phyloP scores from a whole-genome alignment of 1,140 invertebrate genomes.

The Drosophila gunungcola region DNA sequence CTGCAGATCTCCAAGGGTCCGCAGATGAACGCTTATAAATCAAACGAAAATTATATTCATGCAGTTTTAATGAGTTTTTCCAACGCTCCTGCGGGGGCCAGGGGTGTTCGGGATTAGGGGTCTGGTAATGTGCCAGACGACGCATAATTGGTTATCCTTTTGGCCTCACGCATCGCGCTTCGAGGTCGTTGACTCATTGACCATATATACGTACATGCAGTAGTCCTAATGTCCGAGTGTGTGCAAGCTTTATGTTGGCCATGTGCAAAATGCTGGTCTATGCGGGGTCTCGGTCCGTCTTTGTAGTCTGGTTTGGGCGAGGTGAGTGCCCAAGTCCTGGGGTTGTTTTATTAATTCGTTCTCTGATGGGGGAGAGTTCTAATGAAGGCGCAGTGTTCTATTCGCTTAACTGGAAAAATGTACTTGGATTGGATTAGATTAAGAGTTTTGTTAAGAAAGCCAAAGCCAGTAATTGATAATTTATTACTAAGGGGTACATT shows the following conservation, averaged over 20 bases:
- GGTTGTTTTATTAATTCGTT: slow-evolving; percentile 5
- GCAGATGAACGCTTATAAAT: slow-evolving; percentile 78
- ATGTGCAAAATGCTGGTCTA: slow-evolving; percentile 38
- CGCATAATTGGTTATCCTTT: slow-evolving; percentile 75
- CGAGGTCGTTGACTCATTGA: slow-evolving; percentile 60
- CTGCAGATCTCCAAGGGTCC: slow-evolving; percentile 22
- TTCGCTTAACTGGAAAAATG: slow-evolving; percentile 10
- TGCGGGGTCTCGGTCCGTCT: slow-evolving; percentile 5
- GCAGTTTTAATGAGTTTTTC: slow-evolving; percentile 81
- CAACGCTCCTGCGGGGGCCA: slow-evolving; percentile 1
- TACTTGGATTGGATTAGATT: slow-evolving; percentile 6
- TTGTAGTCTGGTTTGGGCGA: slow-evolving; percentile 14
- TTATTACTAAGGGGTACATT: background rate
- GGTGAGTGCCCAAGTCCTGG: slow-evolving; percentile 11
- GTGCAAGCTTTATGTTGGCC: slow-evolving; percentile 37
- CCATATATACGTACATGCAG: slow-evolving; percentile 1
- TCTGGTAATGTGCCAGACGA: slow-evolving; percentile 59
- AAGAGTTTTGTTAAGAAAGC: background rate
- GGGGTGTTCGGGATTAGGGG: slow-evolving; percentile 13
- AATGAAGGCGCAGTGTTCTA: background rate
- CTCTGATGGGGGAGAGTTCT: slow-evolving; percentile 10
- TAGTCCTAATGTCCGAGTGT: background rate
- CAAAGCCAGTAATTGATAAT: slow-evolving; percentile 3
- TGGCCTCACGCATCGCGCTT: slow-evolving; percentile 36
- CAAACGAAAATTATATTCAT: slow-evolving; percentile 83